A percentile compares a stretch with the other conserved stretches of the same genome.
Evolutionary conservation across 1,140 invertebrate genomes (phyloP).

Genomic region (Drosophila azteca): DNA sequence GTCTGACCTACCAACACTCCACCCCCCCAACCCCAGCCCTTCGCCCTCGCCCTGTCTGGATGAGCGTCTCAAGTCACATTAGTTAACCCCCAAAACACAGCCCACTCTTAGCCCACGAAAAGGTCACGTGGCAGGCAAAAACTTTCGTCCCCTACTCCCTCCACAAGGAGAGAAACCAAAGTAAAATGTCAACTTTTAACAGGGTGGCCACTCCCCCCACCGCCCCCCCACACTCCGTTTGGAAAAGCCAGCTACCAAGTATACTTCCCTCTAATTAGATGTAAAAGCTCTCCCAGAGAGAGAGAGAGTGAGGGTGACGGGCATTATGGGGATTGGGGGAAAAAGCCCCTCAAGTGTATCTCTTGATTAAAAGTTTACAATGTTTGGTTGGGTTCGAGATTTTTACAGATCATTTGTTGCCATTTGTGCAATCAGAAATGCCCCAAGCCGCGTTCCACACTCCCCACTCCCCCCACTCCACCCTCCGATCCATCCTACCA

Average conservation of each 20-base stretch:
- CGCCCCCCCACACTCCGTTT: neutral
- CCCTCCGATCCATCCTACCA: too few species aligned
- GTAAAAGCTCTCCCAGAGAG: slow-evolving; percentile 47
- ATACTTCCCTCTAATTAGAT: slow-evolving; percentile 61
- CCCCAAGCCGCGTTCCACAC: neutral
- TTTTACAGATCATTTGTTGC: slow-evolving; percentile 74
- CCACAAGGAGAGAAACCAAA: slow-evolving; percentile 14
- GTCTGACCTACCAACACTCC: slow-evolving; percentile 29
- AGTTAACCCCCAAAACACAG: slow-evolving; percentile 45
- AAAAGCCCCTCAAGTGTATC: slow-evolving; percentile 43
- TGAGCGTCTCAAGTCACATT: slow-evolving; percentile 61
- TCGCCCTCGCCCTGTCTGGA: too few species aligned
- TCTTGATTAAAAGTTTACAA: slow-evolving; percentile 73
- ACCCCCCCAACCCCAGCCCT: neutral
- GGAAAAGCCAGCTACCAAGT: neutral
- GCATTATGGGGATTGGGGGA: neutral
- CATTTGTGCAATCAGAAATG: slow-evolving; percentile 49
- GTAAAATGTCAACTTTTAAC: slow-evolving; percentile 60
- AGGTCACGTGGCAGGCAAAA: slow-evolving; percentile 40
- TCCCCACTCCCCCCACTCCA: slow-evolving; percentile 3
- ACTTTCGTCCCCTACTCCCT: slow-evolving; percentile 13
- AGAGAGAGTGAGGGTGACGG: too few species aligned
- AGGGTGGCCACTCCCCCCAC: neutral
- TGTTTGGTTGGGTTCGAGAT: slow-evolving; percentile 48
- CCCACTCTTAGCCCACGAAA: slow-evolving; percentile 31